Evolutionary conservation across 2,888 invertebrate genomes (phyloP).

Genomic region (Apotomis turbidana): DNA sequence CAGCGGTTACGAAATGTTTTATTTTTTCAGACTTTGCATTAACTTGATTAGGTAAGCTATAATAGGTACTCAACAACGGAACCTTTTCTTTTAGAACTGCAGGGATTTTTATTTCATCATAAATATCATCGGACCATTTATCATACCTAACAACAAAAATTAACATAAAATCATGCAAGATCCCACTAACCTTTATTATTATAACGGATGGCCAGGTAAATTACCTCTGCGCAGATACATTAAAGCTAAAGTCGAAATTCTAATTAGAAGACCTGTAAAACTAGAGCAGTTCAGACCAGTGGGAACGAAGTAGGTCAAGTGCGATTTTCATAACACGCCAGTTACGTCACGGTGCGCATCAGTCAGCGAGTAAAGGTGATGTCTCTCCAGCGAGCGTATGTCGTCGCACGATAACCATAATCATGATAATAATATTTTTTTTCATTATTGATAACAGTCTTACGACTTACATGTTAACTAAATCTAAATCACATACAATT

Average conservation of each 20-base stretch:
- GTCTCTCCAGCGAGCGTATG: background rate
- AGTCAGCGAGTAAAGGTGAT: constrained; percentile 13
- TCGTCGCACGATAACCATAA: too few relatives aligned
- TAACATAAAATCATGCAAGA: background rate
- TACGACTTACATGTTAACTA: too few relatives aligned
- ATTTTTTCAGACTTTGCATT: too few relatives aligned
- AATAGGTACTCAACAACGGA: too few relatives aligned
- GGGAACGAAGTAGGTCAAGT: constrained; percentile 68
- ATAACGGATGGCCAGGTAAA: constrained; percentile 14
- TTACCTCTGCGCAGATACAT: constrained; percentile 10
- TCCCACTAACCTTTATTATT: constrained; percentile 3
- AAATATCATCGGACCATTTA: background rate
- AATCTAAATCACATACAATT: too few relatives aligned
- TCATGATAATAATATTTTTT: too few relatives aligned
- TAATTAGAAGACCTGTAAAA: constrained; percentile 40
- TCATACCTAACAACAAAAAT: background rate
- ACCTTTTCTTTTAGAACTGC: too few relatives aligned
- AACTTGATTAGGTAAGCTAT: too few relatives aligned
- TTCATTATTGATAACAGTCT: too few relatives aligned
- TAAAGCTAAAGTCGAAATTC: constrained; percentile 16
- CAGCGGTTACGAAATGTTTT: too few relatives aligned
- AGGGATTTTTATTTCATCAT: too few relatives aligned
- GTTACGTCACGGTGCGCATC: constrained; percentile 54
- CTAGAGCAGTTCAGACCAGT: constrained; percentile 44
- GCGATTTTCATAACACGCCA: constrained; percentile 62